Evolutionary conservation across 2,888 invertebrate genomes (phyloP).

Genomic region (Diarsia rubi): DNA sequence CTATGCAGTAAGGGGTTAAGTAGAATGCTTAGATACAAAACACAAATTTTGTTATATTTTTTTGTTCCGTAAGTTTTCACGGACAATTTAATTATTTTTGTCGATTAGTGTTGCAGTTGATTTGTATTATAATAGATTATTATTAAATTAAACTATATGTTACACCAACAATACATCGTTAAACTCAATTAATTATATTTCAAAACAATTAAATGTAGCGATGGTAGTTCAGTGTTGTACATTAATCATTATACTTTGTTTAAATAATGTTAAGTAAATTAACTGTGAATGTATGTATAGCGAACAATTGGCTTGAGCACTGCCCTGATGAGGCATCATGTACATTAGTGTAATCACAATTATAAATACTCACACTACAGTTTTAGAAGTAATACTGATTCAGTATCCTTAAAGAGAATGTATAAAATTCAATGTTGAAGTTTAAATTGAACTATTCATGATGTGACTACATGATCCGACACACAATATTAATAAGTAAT

Average conservation of each 20-base stretch:
- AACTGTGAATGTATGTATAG: conserved; percentile 42
- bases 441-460: conserved; percentile 47
- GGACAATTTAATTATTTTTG: conserved; percentile 13
- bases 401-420: conserved; percentile 30
- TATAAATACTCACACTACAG: conserved; percentile 37
- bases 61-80: conserved; percentile 11
- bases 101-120: conserved; percentile 23
- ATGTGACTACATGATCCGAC: conserved; percentile 54
- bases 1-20: no score
- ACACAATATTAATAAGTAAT: conserved; percentile 43
- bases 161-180: conserved; percentile 24
- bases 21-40: conserved; percentile 23
- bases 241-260: conserved; percentile 40
- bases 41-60: conserved; percentile 10
- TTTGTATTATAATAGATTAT: conserved; percentile 43
- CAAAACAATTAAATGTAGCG: conserved; percentile 20
- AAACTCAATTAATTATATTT: conserved; percentile 28
- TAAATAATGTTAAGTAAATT: conserved; percentile 43
- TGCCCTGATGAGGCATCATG: conserved; percentile 69
- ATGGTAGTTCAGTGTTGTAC: conserved; percentile 49
- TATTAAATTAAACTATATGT: conserved; percentile 14
- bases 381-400: conserved; percentile 23
- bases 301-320: conserved; percentile 68
- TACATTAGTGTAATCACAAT: conserved; percentile 45
- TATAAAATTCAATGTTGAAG: conserved; percentile 29